Base-by-base conservation (phyloP, 2,113 vertebrate species). In the Hyperopisus bebe region DNA sequence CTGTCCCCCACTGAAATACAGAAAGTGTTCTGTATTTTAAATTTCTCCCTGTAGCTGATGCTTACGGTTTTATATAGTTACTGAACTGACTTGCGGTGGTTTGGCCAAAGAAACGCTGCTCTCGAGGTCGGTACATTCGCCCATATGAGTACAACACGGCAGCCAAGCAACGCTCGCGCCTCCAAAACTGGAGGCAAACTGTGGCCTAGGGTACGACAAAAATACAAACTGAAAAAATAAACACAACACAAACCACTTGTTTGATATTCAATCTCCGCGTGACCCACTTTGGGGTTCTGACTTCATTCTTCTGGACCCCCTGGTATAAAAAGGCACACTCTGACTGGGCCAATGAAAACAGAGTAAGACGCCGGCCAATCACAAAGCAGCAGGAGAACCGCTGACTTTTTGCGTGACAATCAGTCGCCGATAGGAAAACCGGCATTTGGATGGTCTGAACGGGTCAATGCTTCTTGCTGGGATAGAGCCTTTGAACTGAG, bases 401-500 rank as follows among this genome's bases (percentile, higher is more conserved):
- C 8, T 51, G 89, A 19, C n/a, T 21, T 11, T 27, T 85, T 47
- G 39, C 44, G 8, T n/a, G 39, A 53, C 84, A 47, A 9, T 66
- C 21, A 42, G 35, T 35, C 21, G 51, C 19, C 46, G 35, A 89
- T 35, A 66, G 42, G 17, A 70, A 89, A 48, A 35, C 80, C 82
- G 91, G 55, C 82, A 87, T 95, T 93, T 91, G 90, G 53, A 53
- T 17, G 17, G 93, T 91, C 21, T 89, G 66, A 48, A 24, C 62
- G 92, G 94, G 92, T 91, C 90, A 80, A n/a, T 31, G 62, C 58
- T 90, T 90, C 89, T 3, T 62, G 91, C 86, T 92, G 88, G 91
- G 86, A 55, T 91, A 7, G 17, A 44, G 88, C 50, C 91, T 92
- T 92, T 92, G 86, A 94, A 90, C 0, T 1, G 19, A 90, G 53